Evolutionary conservation across 2,113 vertebrate species (phyloP), one percentile per base, ranked within the genome.

Genomic region (Heterocephalus glaber): DNA sequence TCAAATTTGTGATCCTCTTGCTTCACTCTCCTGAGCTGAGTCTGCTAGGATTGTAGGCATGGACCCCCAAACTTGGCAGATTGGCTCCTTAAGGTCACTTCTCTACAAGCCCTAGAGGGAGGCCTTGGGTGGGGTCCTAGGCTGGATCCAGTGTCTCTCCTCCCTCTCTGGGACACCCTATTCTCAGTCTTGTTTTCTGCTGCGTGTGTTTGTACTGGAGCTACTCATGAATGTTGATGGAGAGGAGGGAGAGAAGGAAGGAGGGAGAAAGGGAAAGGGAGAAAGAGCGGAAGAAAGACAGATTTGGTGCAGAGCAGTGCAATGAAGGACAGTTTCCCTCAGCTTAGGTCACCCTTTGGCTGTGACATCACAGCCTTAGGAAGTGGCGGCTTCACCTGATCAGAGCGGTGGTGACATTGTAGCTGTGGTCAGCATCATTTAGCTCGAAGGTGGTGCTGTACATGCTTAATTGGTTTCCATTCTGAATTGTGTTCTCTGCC

Each of bases 401-500:
- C 79, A 98, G 97, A 68, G 95, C 98, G 90, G 98, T 97, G 79
- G 96, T 95, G 86, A 98, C 97, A 1, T 99, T 98, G 74, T 99
- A 96, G 98, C 99, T 99, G 52, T 98, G 98, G 3, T 97, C 98
- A 2, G 5, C 47, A 49, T 92, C 85, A 0, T 98, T 98, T 38
- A 98, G n/a, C 0, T 91, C 41, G 0, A 99, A 66, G 14, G 88
- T 52, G 0, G 98, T 98, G 54, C 98, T 98, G 61, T 99, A 99
- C 98, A 99, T 98, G 54, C 95, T 98, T 99, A 97, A 99, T 66
- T 81, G 41, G 2, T 54, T 56, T 58, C 96, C 79, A 97, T 97
- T 99, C 38, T 98, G 80, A 97, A 99, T 92, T 5, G 87, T 77
- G 0, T 97, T 98, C n/a, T 99, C 99, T n/a, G 99, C 99, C 97